Evolutionary conservation across 2,797 vertebrate species (phyloP).

Genomic region (Sebastes wilsoni): DNA sequence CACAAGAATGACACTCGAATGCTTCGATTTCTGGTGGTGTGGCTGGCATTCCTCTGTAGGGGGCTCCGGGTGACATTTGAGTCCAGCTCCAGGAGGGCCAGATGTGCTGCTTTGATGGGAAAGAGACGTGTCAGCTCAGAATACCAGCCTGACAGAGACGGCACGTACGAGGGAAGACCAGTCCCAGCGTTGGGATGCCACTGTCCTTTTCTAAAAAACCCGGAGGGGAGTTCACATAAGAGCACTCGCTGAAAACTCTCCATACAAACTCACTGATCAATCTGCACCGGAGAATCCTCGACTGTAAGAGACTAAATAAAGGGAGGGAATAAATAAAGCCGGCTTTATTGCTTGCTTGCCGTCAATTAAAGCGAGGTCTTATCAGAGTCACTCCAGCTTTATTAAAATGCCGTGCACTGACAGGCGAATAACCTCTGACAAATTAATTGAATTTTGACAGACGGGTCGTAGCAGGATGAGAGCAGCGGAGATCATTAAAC

Average conservation of each 20-base stretch:
- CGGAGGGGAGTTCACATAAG: conserved; percentile 10
- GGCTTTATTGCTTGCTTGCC: conserved; percentile 62
- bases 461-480: conserved; percentile 52
- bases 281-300: conserved; percentile 33
- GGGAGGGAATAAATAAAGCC: conserved; percentile 62
- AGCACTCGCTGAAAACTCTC: neutral
- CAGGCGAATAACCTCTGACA: conserved; percentile 76
- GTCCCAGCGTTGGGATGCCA: conserved; percentile 8
- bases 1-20: conserved; percentile 43
- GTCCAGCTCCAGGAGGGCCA: conserved; percentile 72
- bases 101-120: conserved; percentile 71
- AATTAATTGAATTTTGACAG: conserved; percentile 83
- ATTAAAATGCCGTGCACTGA: conserved; percentile 75
- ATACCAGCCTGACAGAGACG: conserved; percentile 46
- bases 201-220: conserved; percentile 14
- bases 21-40: conserved; percentile 48
- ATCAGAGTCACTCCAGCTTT: conserved; percentile 71
- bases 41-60: conserved; percentile 46
- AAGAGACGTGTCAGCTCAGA: conserved; percentile 69
- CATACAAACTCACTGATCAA: conserved; percentile 15
- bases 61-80: conserved; percentile 74
- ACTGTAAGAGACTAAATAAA: conserved; percentile 43
- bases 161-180: conserved; percentile 28
- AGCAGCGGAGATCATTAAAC: conserved; percentile 47
- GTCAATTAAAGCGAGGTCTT: conserved; percentile 68